Evolutionary conservation across 2,888 invertebrate species (phyloP).

Genomic region (Torymus tubicola): DNA sequence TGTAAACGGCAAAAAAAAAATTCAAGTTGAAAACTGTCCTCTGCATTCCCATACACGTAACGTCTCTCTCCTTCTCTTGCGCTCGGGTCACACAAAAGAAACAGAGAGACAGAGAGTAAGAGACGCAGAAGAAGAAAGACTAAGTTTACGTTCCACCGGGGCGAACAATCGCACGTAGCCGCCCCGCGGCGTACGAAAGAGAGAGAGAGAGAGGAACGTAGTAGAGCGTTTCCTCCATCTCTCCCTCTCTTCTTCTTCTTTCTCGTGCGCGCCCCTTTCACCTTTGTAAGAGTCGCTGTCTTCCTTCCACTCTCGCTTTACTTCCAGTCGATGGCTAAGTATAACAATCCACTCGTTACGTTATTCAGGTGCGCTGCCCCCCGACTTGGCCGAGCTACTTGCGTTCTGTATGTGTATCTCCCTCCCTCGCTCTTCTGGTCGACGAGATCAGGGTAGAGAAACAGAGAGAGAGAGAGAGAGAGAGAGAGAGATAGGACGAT

Average conservation of each 20-base stretch:
- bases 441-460: no score
- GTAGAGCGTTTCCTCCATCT: background rate
- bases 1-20: conserved; percentile 1
- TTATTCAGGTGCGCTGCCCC: conserved; percentile 24
- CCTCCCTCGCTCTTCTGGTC: no score
- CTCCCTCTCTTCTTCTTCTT: conserved; percentile 2
- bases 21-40: background rate
- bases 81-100: conserved; percentile 9
- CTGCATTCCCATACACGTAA: background rate
- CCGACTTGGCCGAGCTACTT: no score
- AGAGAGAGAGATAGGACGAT: no score
- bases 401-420: no score
- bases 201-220: background rate
- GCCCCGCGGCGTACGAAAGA: background rate
- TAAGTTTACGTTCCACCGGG: conserved; percentile 38
- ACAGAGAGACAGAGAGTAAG: background rate
- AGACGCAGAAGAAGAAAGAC: background rate
- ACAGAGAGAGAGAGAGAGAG: no score
- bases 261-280: conserved; percentile 1
- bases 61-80: no score
- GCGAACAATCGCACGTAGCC: conserved; percentile 15
- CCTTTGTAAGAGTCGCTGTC: conserved; percentile 25
- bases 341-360: conserved; percentile 43
- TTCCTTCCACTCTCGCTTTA: conserved; percentile 1
- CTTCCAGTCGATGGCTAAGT: conserved; percentile 41